These are phyloP conservation scores for Hyles euphorbiae DNA, from an alignment of 1,140 invertebrate species.

Conservation along the genomic window DNA sequence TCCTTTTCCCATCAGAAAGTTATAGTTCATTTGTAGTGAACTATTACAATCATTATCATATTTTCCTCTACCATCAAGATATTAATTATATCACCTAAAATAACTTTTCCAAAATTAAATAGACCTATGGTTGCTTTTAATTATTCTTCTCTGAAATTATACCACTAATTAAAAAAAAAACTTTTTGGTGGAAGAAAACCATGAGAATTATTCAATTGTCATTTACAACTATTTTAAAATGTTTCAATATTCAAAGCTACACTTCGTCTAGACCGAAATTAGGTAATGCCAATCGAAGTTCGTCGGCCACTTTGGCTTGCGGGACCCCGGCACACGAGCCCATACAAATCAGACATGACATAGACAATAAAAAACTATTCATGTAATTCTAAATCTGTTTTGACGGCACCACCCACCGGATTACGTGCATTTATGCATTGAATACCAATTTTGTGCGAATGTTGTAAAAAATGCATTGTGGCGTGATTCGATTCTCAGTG, in stretches of 20 bases:
- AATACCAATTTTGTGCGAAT: constrained; percentile 51
- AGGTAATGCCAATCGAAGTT: too few species aligned
- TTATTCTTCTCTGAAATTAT: too few species aligned
- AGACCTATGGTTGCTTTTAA: too few species aligned
- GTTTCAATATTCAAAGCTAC: neutral
- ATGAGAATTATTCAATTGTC: too few species aligned
- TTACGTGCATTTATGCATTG: constrained; percentile 53
- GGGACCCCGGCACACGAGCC: neutral
- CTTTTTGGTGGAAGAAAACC: neutral
- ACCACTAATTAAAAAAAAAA: neutral
- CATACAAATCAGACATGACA: constrained; percentile 2
- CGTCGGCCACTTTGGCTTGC: too few species aligned
- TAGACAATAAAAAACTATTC: constrained; percentile 33
- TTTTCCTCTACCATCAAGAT: too few species aligned
- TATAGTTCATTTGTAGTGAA: too few species aligned
- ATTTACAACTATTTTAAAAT: too few species aligned
- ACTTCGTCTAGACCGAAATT: neutral
- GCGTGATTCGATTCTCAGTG: constrained; percentile 51
- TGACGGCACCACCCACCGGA: constrained; percentile 59
- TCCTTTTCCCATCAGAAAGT: too few species aligned
- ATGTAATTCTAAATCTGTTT: constrained; percentile 57
- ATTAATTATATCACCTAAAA: too few species aligned
- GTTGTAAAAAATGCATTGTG: constrained; percentile 48
- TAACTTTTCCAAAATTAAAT: too few species aligned
- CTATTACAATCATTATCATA: too few species aligned